These are phyloP conservation scores for Pelvicachromis taeniatus DNA, from an alignment of 2,113 vertebrate species.

Conservation along the genomic window DNA sequence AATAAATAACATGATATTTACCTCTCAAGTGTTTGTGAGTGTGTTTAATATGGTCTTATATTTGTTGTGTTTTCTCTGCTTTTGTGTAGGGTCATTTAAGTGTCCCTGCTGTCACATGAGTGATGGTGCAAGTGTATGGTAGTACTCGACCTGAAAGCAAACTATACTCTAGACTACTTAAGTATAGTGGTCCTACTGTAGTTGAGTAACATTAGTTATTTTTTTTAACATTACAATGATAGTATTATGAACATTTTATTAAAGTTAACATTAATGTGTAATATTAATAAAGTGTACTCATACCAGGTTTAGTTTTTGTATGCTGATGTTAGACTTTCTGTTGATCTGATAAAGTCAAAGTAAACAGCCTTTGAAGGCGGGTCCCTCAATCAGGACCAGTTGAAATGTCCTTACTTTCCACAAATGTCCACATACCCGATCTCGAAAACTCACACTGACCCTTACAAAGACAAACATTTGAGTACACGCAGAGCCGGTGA, in stretches of 20 bases:
- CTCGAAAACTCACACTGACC: neutral
- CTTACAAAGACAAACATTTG: neutral
- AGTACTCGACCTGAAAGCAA: neutral
- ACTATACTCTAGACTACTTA: neutral
- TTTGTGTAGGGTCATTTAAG: neutral
- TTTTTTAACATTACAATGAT: neutral
- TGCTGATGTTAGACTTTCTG: neutral
- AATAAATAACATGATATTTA: neutral
- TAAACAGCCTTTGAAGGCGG: neutral
- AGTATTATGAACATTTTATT: neutral
- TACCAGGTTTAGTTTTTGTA: neutral
- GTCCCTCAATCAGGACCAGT: neutral
- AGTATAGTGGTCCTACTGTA: no score
- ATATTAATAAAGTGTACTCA: neutral
- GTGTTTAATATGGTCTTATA: neutral
- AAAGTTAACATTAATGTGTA: neutral
- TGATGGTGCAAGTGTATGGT: neutral
- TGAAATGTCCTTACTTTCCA: neutral
- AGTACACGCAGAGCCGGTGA: neutral
- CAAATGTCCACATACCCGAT: neutral
- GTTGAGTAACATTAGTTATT: neutral
- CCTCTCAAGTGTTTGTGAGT: neutral
- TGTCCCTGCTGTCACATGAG: neutral
- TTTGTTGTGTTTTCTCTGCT: neutral
- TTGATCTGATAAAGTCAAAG: neutral